A percentile compares a stretch with the other conserved stretches of the same genome.
phyloP scores from a whole-genome alignment of 1,140 invertebrate species.

The Drosophila saltans region DNA sequence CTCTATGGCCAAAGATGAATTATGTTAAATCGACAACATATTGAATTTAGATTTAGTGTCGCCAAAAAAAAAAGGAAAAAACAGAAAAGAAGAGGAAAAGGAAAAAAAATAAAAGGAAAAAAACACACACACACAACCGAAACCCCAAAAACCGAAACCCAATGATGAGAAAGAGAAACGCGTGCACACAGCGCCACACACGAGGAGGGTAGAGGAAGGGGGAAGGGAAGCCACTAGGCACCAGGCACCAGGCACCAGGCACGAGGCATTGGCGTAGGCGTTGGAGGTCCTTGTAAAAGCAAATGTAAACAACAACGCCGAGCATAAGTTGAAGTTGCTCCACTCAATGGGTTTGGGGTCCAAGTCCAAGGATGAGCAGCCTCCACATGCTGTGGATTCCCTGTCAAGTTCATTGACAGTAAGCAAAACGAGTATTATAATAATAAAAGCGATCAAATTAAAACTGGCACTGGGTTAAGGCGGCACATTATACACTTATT shows the following conservation, averaged over 20 bases:
- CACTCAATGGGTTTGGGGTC: neutral
- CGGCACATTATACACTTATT: neutral
- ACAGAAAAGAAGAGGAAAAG: neutral
- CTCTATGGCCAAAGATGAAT: constrained; percentile 43
- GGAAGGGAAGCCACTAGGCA: too few relatives aligned
- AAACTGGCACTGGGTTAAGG: neutral
- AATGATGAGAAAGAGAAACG: neutral
- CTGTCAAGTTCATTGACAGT: neutral
- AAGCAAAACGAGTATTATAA: neutral
- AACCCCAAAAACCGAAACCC: constrained; percentile 13
- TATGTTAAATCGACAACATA: constrained; percentile 77
- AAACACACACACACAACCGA: constrained; percentile 25
- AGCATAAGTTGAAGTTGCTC: constrained; percentile 12
- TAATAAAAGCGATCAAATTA: neutral
- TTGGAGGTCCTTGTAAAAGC: constrained; percentile 5
- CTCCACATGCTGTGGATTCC: neutral
- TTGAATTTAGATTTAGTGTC: constrained; percentile 76
- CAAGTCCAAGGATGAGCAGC: neutral
- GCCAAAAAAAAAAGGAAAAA: constrained; percentile 33
- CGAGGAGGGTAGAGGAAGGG: too few relatives aligned
- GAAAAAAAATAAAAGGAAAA: constrained; percentile 24
- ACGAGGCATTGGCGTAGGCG: neutral
- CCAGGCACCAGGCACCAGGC: too few relatives aligned
- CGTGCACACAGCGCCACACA: neutral
- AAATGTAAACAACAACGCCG: constrained; percentile 47